Evolutionary conservation across 2,888 invertebrate species (phyloP).

Genomic region (Polymixis lichenea): DNA sequence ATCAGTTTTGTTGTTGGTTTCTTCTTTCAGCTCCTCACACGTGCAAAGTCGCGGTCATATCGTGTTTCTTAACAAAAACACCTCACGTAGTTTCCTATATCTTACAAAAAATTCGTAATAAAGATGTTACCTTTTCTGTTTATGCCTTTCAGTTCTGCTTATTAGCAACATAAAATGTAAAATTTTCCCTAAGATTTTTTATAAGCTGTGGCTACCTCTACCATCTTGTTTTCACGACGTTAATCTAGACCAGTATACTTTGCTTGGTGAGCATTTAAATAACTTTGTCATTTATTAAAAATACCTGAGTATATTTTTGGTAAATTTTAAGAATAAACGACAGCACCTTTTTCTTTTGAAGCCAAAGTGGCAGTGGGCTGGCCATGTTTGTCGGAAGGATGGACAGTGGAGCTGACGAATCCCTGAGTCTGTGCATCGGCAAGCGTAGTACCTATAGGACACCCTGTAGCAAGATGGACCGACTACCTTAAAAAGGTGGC

Average conservation of each 20-base stretch:
- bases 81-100: background rate
- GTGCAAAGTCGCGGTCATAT: background rate
- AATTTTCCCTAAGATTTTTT: too few relatives aligned
- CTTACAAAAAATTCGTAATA: too few relatives aligned
- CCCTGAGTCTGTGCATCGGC: too few relatives aligned
- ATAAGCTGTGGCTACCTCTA: too few relatives aligned
- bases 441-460: too few relatives aligned
- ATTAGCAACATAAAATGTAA: too few relatives aligned
- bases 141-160: too few relatives aligned
- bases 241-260: background rate
- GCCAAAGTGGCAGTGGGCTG: background rate
- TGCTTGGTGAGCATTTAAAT: background rate
- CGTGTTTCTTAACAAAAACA: conserved; percentile 7
- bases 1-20: too few relatives aligned
- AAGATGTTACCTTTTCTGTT: too few relatives aligned
- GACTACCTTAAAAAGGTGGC: too few relatives aligned
- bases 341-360: background rate
- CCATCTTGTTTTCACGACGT: background rate
- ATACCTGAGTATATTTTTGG: background rate
- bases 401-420: too few relatives aligned
- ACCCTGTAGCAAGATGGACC: too few relatives aligned
- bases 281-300: background rate
- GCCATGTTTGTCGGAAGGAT: background rate
- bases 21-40: background rate
- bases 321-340: background rate